Percentiles rank a stretch among this genome's conserved stretches.
Conservation (phyloP, 2,888 invertebrate genomes). For the Allygus modestus region DNA sequence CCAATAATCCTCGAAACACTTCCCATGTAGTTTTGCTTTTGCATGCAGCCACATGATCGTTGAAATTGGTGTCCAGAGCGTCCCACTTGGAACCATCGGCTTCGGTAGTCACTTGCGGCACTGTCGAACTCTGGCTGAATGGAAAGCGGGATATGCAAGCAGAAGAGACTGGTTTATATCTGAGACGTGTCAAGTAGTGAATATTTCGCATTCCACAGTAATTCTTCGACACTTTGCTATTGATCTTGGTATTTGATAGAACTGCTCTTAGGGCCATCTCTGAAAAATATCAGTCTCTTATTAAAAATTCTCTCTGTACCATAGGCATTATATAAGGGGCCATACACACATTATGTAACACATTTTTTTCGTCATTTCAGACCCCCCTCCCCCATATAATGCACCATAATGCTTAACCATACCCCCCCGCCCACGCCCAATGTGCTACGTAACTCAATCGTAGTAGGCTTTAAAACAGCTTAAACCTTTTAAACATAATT, state of each 20-base stretch:
- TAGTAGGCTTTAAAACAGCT: too few species aligned
- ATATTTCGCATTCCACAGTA: neutral
- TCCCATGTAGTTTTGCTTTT: constrained; percentile 97
- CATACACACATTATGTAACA: too few species aligned
- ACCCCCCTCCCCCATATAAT: too few species aligned
- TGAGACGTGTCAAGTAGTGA: neutral
- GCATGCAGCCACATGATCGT: constrained; percentile 93
- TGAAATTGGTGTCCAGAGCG: constrained; percentile 90
- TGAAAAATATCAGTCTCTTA: constrained; percentile 2
- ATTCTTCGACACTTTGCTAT: neutral
- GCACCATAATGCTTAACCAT: too few species aligned
- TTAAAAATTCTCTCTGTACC: too few species aligned
- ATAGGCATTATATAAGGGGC: too few species aligned
- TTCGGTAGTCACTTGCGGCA: neutral
- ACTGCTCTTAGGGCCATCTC: neutral
- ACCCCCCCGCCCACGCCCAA: too few species aligned
- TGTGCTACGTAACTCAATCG: too few species aligned
- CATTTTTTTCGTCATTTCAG: too few species aligned
- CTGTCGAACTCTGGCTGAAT: neutral
- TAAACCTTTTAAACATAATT: too few species aligned
- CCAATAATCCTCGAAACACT: constrained; percentile 91
- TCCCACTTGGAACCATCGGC: constrained; percentile 74
- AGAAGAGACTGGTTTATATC: neutral
- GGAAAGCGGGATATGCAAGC: neutral
- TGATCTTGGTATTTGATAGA: neutral